Base-by-base conservation (phyloP, 2,888 invertebrate species). In the Mesorhabditis sp. region DNA sequence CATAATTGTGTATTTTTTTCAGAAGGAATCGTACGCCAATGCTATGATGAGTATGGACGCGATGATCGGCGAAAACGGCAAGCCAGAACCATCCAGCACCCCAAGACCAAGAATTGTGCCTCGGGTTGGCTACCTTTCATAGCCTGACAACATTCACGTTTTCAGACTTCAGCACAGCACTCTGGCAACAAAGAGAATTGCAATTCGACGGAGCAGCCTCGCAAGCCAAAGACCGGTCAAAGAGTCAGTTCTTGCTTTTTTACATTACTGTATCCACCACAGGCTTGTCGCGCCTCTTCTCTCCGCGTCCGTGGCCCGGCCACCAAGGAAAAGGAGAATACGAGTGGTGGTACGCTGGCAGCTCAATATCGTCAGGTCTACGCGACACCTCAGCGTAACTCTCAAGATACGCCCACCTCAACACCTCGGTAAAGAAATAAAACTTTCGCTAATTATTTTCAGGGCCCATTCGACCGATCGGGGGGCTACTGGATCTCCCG, bases 21-120 rank as follows among this genome's bases (percentile, higher is more conserved):
- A 72, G 71, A 77, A 80, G 67, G 58, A 72, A 41, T 80, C 80
- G 13, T 80, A 80, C 66, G 74, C 75, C 44, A 74, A 77, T 65
- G 80, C 78, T 7, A 76, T 80, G 74, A 73, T 77, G 13, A 72
- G 69, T 13, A 80, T 80, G 80, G 58, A 50, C 7, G 7, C 58
- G 7, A 50, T 50, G 7, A 50, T 50, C 10, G 7, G 10, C 7
- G 58, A 50, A 13, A n/a, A 50, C 58, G 58, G n/a, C 10, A 50
- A 50, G 58, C 10, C 58, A 50, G 28, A 28, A 28, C n/a, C n/a
- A 50, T 50, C 7, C n/a, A 10, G n/a, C 58, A 50, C 58, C 10
- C 58, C 58, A 50, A 50, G 58, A n/a, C 58, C 7, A 28, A 28
- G 28, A 28, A 28, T 28, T 28, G 28, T 28, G 28, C 28, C 28